Conservation (phyloP, 2,113 vertebrate species). For the Lontra canadensis region DNA sequence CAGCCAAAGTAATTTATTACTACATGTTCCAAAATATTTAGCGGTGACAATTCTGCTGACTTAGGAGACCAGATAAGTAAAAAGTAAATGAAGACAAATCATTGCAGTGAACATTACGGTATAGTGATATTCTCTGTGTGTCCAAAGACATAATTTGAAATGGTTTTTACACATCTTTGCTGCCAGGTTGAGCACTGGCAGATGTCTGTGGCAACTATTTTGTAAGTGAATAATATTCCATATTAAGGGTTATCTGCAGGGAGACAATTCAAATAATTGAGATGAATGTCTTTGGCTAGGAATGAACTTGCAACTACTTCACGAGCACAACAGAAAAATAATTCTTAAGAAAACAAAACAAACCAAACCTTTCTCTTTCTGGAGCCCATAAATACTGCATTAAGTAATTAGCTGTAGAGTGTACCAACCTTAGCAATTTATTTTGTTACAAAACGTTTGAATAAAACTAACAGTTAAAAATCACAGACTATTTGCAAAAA, state of each 20-base stretch:
- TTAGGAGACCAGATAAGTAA: not conserved
- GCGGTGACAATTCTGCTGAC: not conserved
- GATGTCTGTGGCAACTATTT: constrained; percentile 71
- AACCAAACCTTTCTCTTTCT: not conserved
- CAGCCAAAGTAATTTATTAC: constrained; percentile 24
- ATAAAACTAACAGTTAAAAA: constrained; percentile 40
- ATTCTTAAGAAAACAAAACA: not conserved
- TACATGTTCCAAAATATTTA: not conserved
- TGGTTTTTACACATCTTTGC: constrained; percentile 50
- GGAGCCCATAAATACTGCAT: not conserved
- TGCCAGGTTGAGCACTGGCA: constrained; percentile 60
- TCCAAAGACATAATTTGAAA: constrained; percentile 56
- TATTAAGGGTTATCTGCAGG: constrained; percentile 63
- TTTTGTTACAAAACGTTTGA: constrained; percentile 34
- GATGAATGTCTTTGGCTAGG: constrained; percentile 58
- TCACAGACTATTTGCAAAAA: not conserved
- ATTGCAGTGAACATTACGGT: not conserved
- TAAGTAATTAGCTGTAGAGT: not conserved
- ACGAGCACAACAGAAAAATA: constrained; percentile 53
- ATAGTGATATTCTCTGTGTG: not conserved
- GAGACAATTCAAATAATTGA: constrained; percentile 73
- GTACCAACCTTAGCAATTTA: not conserved
- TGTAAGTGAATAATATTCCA: constrained; percentile 68
- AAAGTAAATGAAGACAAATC: constrained; percentile 41
- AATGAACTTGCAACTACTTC: constrained; percentile 54